Base-by-base conservation (phyloP, 2,888 invertebrate species). In the Artemia sp. region DNA sequence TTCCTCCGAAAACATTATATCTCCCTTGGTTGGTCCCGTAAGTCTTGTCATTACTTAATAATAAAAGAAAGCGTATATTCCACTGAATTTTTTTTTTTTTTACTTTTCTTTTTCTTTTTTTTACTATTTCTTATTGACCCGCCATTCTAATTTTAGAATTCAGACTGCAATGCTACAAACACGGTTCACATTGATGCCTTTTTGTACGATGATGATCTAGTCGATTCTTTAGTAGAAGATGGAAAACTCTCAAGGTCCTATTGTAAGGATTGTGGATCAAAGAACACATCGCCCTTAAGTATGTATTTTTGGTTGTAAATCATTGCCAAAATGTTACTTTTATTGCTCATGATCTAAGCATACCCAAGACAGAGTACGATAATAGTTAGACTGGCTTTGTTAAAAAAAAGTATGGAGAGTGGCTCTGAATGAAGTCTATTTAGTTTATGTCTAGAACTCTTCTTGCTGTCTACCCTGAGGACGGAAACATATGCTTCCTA, bases 121-220 rank as follows among this genome's bases (percentile, higher is more conserved):
- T 38, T 6, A 38, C 6, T 38, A 38, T 38, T 38, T 38, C 38
- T 38, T 38, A 6, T 38, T 38, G 38, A 38, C 38, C 6, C 38
- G 6, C 64, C 24, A 10, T 58, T 10, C 24, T 24, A 58, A 19
- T 58, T 58, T 11, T 58, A 80, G 81, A 82, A 82, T 76, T 78
- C 83, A 11, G 83, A 84, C 74, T 84, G 83, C 73, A 80, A 80
- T 72, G 77, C 79, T 38, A 74, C 76, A 4, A 81, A 82, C 69
- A 84, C 84, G 4, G 78, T 82, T 12, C 85, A 86, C 77, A 81
- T 88, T 0, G 88, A 88, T 78, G 85, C 83, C 66, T 88, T 88
- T 75, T 79, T 88, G 0, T 87, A 85, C 79, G 84, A 85, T 73
- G 85, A 86, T 72, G 81, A 83, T 14, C 81, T 83, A 72, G 78